Evolutionary conservation across 37 sponge, comb jelly and placozoan genomes (phyloP).

Genomic region (Oopsacas minuta): DNA sequence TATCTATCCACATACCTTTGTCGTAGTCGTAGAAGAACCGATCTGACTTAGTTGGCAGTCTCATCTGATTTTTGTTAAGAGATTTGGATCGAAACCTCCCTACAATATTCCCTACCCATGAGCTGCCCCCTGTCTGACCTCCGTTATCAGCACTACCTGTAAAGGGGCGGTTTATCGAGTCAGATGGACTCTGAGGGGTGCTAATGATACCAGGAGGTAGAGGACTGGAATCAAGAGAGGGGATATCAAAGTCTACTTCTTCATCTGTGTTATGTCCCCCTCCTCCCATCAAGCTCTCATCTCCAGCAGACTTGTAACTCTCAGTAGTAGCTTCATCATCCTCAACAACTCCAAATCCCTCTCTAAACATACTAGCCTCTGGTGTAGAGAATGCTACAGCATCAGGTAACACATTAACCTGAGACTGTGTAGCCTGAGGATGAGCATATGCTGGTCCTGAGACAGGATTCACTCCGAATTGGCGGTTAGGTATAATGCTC

Average conservation of each 20-base stretch:
- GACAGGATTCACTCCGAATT: not conserved
- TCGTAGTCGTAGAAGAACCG: not conserved
- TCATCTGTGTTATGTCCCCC: conserved; percentile 6
- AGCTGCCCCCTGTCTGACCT: not conserved
- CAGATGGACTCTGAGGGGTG: not conserved
- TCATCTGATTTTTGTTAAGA: not conserved
- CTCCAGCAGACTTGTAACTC: conserved; percentile 9
- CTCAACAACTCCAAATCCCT: not conserved
- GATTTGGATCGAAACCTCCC: not conserved
- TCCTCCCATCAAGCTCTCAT: not conserved
- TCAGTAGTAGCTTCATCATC: not conserved
- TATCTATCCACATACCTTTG: conserved; percentile 1
- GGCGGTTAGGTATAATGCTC: not conserved
- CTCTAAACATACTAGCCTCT: not conserved
- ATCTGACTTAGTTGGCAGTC: conserved; percentile 3
- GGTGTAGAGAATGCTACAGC: not conserved
- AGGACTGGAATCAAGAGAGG: conserved; percentile 4
- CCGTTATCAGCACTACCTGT: not conserved
- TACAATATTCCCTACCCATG: not conserved
- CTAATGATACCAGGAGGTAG: not conserved
- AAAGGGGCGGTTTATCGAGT: not conserved
- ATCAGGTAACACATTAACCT: not conserved
- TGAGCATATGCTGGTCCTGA: not conserved
- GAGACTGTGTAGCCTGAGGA: not conserved
- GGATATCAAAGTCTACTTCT: not conserved